phyloP scores from a whole-genome alignment of 2,797 vertebrate species.

The Arrhamphus sclerolepis region DNA sequence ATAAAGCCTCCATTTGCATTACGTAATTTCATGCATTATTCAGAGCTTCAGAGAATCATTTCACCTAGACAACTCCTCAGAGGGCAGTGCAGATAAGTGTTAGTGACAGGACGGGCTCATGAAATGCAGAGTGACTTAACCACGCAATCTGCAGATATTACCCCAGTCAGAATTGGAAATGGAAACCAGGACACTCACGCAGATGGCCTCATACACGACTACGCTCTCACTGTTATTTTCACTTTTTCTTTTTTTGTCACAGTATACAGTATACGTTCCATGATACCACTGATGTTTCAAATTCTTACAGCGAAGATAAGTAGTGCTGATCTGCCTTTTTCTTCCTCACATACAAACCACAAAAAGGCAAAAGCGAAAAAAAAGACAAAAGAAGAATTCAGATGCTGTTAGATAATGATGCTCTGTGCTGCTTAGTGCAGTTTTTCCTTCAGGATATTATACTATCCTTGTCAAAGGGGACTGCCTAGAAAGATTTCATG shows the following conservation, averaged over 20 bases:
- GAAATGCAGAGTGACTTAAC: slow-evolving; percentile 79
- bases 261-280: slow-evolving; percentile 44
- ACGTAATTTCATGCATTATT: slow-evolving; percentile 84
- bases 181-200: slow-evolving; percentile 37
- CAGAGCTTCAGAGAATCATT: slow-evolving; percentile 74
- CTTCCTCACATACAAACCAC: slow-evolving; percentile 1
- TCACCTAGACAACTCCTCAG: slow-evolving; percentile 74
- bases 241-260: slow-evolving; percentile 27
- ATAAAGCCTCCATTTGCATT: slow-evolving; percentile 80
- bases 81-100: slow-evolving; percentile 73
- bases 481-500: slow-evolving; percentile 36
- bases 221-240: slow-evolving; percentile 45
- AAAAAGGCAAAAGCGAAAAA: slow-evolving; percentile 8
- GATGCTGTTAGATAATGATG: slow-evolving; percentile 39
- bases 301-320: slow-evolving; percentile 26
- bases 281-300: slow-evolving; percentile 31
- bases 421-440: slow-evolving; percentile 15
- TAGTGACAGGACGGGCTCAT: slow-evolving; percentile 76
- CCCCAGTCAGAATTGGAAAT: slow-evolving; percentile 62
- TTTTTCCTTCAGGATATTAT: slow-evolving; percentile 23
- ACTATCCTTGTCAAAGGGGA: slow-evolving; percentile 10
- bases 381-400: slow-evolving; percentile 13
- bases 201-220: slow-evolving; percentile 29
- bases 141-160: slow-evolving; percentile 75
- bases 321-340: slow-evolving; percentile 19